Base-by-base conservation (phyloP, 2,797 vertebrate genomes). In the Eleutherodactylus coqui region DNA sequence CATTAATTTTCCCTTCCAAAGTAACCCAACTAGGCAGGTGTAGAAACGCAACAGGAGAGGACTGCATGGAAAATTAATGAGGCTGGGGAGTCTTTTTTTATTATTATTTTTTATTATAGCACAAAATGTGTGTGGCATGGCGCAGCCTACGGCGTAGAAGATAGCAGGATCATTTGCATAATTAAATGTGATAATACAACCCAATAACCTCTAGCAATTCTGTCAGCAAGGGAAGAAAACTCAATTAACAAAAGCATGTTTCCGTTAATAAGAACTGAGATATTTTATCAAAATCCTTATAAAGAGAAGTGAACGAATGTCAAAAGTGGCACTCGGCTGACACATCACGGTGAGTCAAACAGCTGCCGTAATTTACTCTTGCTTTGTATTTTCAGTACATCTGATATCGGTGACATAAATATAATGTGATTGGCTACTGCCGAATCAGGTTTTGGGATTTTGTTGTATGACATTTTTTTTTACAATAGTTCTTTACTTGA, bases 1-100 rank as follows among this genome's bases (percentile, higher is more conserved):
- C 87, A 88, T 90, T 90, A 92, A 91, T 91, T 91, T 91, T 90
- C 87, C 88, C 32, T 81, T 24, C 24, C 21, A 73, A 75, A 75
- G 81, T 51, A 49, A 62, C 38, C 47, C 49, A 51, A 36, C 78
- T 51, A 69, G 19, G 19, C 58, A 72, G 72, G 79, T 41, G 27
- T 21, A 67, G 4, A 73, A 45, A 67, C 17, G 24, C 24, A 49
- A 81, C 41, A 24, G 55, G 32, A 82, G 70, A 47, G 36, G 38
- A 49, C 29, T 14, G 17, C 21, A 49, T 76, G 29, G 53, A 82
- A 69, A 75, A 67, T 81, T 75, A 86, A 81, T 76, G 58, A 82
- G 38, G 34, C 85, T 55, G 2, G 79, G 79, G 34, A 81, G n/a
- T 38, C 36, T 82, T 49, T 51, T 72, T 58, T 34, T n/a, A 7